These are phyloP conservation scores for Nestor notabilis DNA, from an alignment of 2,113 vertebrate genomes.

Conservation along the genomic window DNA sequence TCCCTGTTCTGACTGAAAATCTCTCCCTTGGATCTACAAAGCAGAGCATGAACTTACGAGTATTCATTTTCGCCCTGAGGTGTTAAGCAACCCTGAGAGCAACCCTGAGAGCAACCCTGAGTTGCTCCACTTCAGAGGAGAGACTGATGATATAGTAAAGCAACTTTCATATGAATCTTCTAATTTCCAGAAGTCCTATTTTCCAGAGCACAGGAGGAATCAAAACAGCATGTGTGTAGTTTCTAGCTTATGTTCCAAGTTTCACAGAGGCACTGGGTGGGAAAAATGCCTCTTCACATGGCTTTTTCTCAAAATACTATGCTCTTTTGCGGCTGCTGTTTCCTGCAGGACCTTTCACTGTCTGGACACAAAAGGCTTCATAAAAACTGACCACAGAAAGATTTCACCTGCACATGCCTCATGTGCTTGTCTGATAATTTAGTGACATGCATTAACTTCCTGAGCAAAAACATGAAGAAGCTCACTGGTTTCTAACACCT, in stretches of 20 bases:
- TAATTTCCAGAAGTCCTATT: background rate
- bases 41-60: background rate
- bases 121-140: background rate
- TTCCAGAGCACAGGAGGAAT: background rate
- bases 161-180: background rate
- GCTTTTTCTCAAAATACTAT: background rate
- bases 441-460: background rate
- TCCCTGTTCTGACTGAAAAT: conserved; percentile 20
- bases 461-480: background rate
- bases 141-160: background rate
- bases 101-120: background rate
- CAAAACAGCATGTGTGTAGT: background rate
- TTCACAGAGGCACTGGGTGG: background rate
- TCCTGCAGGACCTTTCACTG: background rate
- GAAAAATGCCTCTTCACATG: background rate
- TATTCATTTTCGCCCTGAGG: background rate
- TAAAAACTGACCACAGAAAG: background rate
- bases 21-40: background rate
- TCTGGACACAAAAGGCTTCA: background rate
- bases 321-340: background rate
- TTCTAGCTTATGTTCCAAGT: background rate
- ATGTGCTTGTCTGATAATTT: background rate
- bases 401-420: background rate
- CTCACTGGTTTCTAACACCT: background rate
- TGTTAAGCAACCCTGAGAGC: background rate